phyloP scores from a whole-genome alignment of 2,113 vertebrate species.

The Myrmophylax atrothorax region DNA sequence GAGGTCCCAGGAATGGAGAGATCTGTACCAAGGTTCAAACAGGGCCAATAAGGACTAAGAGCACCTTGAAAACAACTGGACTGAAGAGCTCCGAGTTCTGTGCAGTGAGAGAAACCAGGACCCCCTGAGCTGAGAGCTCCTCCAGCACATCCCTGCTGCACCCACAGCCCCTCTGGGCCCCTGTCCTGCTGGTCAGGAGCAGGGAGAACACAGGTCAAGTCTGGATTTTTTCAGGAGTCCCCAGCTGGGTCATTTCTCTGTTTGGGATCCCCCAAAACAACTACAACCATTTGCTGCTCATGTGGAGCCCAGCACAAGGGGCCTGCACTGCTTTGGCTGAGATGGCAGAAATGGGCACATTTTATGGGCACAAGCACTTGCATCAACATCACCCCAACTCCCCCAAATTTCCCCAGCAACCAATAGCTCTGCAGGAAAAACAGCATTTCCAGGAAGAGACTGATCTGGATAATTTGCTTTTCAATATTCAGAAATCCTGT shows the following conservation, averaged over 20 bases:
- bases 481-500: background rate
- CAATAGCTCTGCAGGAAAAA: background rate
- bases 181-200: background rate
- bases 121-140: background rate
- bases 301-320: background rate
- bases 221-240: background rate
- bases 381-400: background rate
- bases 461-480: background rate
- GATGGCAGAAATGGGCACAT: too few species aligned
- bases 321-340: background rate
- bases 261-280: background rate
- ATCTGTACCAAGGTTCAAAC: background rate
- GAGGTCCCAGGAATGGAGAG: background rate
- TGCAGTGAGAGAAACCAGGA: background rate
- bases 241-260: background rate
- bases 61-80: background rate
- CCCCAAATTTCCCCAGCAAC: background rate
- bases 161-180: fast-evolving
- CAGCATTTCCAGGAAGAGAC: background rate
- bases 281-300: background rate
- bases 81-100: background rate
- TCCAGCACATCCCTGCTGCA: background rate
- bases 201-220: background rate
- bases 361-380: background rate
- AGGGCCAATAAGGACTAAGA: background rate